Percentiles rank a stretch among this genome's conserved stretches.
Conservation (phyloP, 1,140 invertebrate species). For the Trypoxylus dichotomus region DNA sequence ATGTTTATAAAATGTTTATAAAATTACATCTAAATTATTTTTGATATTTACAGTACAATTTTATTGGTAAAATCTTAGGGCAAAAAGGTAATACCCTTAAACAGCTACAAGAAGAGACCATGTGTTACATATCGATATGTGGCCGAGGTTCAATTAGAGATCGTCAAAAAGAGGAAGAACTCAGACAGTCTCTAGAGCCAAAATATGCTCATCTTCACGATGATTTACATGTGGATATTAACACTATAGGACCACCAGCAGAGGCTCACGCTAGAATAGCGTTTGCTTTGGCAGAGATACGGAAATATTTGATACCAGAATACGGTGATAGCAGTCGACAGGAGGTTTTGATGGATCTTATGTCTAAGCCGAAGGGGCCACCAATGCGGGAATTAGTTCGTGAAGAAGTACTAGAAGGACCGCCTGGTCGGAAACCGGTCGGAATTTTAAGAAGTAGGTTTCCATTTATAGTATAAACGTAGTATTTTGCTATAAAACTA, state of each 20-base stretch:
- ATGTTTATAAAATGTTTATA: too few species aligned
- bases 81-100: slow-evolving; percentile 91
- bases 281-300: slow-evolving; percentile 80
- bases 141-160: slow-evolving; percentile 90
- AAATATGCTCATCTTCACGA: slow-evolving; percentile 89
- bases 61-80: slow-evolving; percentile 87
- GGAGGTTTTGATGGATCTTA: slow-evolving; percentile 52
- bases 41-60: slow-evolving; percentile 75
- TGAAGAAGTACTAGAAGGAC: slow-evolving; percentile 36
- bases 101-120: slow-evolving; percentile 86
- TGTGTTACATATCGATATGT: slow-evolving; percentile 90
- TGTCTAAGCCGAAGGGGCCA: background rate
- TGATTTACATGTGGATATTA: slow-evolving; percentile 89
- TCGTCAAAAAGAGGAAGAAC: slow-evolving; percentile 86
- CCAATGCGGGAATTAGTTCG: slow-evolving; percentile 66
- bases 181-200: slow-evolving; percentile 80
- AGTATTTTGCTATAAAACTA: background rate
- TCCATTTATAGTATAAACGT: background rate
- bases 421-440: slow-evolving; percentile 41
- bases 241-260: slow-evolving; percentile 78
- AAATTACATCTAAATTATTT: slow-evolving; percentile 26
- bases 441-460: slow-evolving; percentile 32
- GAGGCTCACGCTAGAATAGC: slow-evolving; percentile 88
- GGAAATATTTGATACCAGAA: slow-evolving; percentile 73
- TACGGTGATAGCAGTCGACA: slow-evolving; percentile 85